These are phyloP conservation scores for Typhlomys cinereus DNA, from an alignment of 2,113 vertebrate genomes.

Conservation along the genomic window DNA sequence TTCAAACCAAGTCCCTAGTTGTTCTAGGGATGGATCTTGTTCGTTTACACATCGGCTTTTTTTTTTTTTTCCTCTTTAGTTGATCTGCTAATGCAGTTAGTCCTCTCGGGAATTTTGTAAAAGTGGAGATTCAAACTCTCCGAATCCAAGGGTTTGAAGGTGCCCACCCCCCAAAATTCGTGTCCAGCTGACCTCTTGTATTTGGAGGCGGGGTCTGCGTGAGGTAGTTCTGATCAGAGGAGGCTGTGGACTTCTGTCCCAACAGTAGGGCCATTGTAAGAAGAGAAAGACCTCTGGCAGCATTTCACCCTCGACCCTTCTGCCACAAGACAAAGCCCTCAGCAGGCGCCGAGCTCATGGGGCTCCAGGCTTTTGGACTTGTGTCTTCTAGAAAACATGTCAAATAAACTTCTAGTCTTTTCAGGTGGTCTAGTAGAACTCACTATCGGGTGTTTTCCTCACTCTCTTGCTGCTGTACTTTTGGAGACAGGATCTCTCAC, in stretches of 20 bases:
- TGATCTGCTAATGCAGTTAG: neutral
- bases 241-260: neutral
- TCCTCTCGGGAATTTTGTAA: neutral
- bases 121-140: neutral
- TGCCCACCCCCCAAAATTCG: neutral
- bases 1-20: neutral
- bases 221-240: neutral
- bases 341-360: neutral
- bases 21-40: neutral
- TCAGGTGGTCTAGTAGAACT: neutral
- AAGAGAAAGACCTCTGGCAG: neutral
- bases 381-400: neutral
- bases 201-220: neutral
- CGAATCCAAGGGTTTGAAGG: neutral
- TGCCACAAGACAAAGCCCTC: no score
- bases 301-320: no score
- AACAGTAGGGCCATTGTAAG: neutral
- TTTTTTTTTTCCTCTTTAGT: neutral
- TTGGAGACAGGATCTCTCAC: neutral
- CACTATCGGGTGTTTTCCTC: neutral
- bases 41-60: no score
- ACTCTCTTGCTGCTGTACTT: neutral
- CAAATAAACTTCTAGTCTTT: neutral
- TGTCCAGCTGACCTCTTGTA: neutral
- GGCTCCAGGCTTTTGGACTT: neutral